Evolutionary conservation across 2,113 vertebrate genomes (phyloP).

Genomic region (Forbesichthys agassizii): DNA sequence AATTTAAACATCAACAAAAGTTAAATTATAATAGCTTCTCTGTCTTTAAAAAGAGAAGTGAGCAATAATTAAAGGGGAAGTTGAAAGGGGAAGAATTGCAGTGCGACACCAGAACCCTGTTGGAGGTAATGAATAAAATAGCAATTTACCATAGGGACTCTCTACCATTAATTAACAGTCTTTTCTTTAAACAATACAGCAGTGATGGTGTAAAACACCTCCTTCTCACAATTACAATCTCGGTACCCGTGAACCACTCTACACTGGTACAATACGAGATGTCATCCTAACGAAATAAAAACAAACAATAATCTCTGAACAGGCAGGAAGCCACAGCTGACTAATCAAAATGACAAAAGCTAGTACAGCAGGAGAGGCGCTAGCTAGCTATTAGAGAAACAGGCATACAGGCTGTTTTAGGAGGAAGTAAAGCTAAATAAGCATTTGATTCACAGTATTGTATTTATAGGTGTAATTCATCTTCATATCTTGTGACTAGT

Average conservation of each 20-base stretch:
- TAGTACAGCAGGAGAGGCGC: slow-evolving; percentile 33
- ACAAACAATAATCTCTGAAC: slow-evolving; percentile 20
- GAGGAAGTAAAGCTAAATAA: slow-evolving; percentile 1
- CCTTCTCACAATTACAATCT: too few relatives aligned
- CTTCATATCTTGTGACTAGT: too few relatives aligned
- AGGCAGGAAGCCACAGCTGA: slow-evolving; percentile 41
- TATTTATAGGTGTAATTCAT: too few relatives aligned
- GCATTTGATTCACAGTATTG: too few relatives aligned
- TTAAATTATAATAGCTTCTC: slow-evolving; percentile 22
- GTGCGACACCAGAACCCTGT: background rate
- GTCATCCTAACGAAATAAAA: background rate
- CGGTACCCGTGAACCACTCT: too few relatives aligned
- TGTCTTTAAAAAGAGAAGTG: slow-evolving; percentile 39
- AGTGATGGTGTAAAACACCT: too few relatives aligned
- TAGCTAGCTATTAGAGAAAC: background rate
- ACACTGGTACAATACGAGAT: too few relatives aligned
- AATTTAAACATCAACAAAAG: slow-evolving; percentile 25
- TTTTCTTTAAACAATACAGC: background rate
- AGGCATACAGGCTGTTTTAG: background rate
- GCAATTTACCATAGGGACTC: background rate
- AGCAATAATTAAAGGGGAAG: slow-evolving; percentile 53
- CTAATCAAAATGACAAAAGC: slow-evolving; percentile 34
- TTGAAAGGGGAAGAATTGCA: slow-evolving; percentile 32
- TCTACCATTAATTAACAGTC: slow-evolving; percentile 17
- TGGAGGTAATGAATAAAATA: slow-evolving; percentile 14